These are phyloP conservation scores for Sylvilagus bachmani DNA, from an alignment of 2,113 vertebrate genomes.

Conservation along the genomic window DNA sequence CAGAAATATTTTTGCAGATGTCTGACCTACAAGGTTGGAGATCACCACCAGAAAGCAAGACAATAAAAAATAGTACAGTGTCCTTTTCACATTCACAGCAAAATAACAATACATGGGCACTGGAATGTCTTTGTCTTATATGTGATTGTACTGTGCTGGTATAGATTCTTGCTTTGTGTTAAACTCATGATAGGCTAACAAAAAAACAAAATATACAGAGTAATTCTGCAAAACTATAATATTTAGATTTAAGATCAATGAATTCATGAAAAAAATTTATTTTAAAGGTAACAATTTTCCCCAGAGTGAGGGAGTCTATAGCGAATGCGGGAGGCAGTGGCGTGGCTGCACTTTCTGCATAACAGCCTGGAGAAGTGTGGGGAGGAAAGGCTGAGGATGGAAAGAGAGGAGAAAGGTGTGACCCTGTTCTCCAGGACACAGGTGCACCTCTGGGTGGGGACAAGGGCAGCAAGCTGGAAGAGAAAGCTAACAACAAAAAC, in stretches of 20 bases:
- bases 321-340: background rate
- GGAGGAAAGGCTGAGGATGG: background rate
- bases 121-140: background rate
- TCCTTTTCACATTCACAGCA: background rate
- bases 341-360: background rate
- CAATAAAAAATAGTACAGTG: background rate
- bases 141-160: background rate
- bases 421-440: background rate
- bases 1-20: background rate
- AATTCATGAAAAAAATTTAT: slow-evolving; percentile 5
- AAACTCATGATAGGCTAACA: slow-evolving; percentile 17
- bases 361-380: background rate
- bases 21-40: background rate
- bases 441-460: background rate
- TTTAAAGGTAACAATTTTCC: background rate
- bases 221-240: slow-evolving; percentile 24
- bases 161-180: slow-evolving; percentile 6
- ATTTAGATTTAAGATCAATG: background rate
- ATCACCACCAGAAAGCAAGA: background rate
- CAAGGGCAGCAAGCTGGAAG: background rate
- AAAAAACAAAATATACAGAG: background rate
- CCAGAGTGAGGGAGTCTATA: background rate
- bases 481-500: no score
- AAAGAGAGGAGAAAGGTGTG: background rate
- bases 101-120: background rate